Conservation (phyloP, 2,113 vertebrate genomes). For the Cryptoleucopteryx plumbea region DNA sequence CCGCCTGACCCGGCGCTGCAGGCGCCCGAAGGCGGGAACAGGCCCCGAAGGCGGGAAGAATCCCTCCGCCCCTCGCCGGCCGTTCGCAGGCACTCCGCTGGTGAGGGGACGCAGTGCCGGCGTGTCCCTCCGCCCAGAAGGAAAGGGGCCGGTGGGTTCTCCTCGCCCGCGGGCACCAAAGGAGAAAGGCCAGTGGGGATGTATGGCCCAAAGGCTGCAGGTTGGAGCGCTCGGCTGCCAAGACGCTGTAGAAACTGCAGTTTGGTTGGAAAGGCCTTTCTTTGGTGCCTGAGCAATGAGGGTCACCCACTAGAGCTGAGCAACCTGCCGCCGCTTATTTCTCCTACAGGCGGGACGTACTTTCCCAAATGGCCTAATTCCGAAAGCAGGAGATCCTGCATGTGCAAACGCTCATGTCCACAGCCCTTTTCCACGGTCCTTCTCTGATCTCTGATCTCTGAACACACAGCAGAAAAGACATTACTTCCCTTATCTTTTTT, state of each 20-base stretch:
- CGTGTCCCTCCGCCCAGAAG: not conserved
- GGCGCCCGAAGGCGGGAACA: not conserved
- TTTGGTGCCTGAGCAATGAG: not conserved
- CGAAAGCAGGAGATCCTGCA: not conserved
- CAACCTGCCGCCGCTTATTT: not conserved
- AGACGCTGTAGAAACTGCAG: not conserved
- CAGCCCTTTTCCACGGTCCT: not conserved
- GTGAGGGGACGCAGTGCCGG: fast-evolving
- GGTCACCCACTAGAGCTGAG: fast-evolving
- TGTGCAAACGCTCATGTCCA: not conserved
- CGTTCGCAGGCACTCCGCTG: fast-evolving
- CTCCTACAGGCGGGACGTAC: not conserved
- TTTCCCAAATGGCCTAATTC: not conserved
- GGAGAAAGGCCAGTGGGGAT: fast-evolving
- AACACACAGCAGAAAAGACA: not conserved
- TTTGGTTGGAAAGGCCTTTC: not conserved
- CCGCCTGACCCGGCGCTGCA: fast-evolving
- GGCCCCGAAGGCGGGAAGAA: not conserved
- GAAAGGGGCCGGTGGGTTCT: not conserved
- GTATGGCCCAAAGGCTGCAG: not conserved
- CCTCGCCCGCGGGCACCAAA: not conserved
- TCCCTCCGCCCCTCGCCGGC: fast-evolving
- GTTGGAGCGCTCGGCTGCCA: not conserved
- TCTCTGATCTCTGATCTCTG: too few relatives aligned
- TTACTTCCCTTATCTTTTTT: too few relatives aligned